These are phyloP conservation scores for Aphelenchoides avenae DNA, from an alignment of 1,140 invertebrate species.

Conservation along the genomic window DNA sequence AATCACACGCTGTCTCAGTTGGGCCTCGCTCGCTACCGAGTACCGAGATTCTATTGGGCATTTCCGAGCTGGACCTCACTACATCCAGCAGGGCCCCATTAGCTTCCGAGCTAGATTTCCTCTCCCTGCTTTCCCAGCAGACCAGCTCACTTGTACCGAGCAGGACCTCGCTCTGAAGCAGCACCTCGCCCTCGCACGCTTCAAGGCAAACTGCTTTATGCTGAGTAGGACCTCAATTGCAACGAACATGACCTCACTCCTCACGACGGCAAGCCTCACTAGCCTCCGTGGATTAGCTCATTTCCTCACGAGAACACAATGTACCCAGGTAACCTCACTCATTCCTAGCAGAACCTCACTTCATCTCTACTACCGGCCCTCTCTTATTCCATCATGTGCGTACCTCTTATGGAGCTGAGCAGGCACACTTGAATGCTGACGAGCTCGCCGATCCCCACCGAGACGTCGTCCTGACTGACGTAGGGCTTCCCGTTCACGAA, in stretches of 20 bases:
- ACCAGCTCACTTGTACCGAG: too few relatives aligned
- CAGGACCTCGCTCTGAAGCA: too few relatives aligned
- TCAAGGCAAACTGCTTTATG: too few relatives aligned
- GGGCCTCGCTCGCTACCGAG: background rate
- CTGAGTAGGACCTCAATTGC: too few relatives aligned
- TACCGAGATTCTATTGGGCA: background rate
- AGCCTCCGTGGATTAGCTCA: background rate
- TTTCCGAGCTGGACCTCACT: background rate
- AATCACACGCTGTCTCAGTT: background rate
- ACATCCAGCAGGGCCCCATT: too few relatives aligned
- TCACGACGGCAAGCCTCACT: too few relatives aligned
- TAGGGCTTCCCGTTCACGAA: slow-evolving; percentile 18
- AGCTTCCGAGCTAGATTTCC: too few relatives aligned
- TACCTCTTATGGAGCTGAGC: slow-evolving; percentile 32
- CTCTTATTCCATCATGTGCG: too few relatives aligned
- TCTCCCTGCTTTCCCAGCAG: too few relatives aligned
- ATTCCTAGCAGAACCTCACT: background rate
- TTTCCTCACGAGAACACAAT: slow-evolving; percentile 1
- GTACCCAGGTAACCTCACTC: background rate
- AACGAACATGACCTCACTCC: too few relatives aligned
- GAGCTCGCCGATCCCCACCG: slow-evolving; percentile 42
- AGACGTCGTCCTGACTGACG: slow-evolving; percentile 47
- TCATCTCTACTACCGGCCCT: too few relatives aligned
- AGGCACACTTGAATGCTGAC: slow-evolving; percentile 29
- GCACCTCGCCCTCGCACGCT: too few relatives aligned